Percentiles rank a stretch among this genome's conserved stretches.
These are phyloP conservation scores for Eristalis arbustorum DNA, from an alignment of 2,888 invertebrate species.

Conservation along the genomic window DNA sequence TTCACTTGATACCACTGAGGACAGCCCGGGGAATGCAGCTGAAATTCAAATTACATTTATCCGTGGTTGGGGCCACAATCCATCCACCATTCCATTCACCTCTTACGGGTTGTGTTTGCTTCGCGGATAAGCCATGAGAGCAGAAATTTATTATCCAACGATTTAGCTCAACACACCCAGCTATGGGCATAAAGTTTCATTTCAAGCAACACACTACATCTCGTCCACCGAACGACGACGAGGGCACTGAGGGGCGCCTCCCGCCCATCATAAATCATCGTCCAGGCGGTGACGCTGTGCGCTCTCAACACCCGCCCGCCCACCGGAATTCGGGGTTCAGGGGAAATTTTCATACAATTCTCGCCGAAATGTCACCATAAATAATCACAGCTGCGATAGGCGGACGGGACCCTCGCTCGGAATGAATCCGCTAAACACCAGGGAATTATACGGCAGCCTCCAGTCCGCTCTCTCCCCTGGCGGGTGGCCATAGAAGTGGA, in stretches of 20 bases:
- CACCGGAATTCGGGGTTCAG: background rate
- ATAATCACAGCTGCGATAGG: constrained; percentile 60
- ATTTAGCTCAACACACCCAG: constrained; percentile 10
- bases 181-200: constrained; percentile 49
- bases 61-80: background rate
- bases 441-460: constrained; percentile 11
- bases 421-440: constrained; percentile 32
- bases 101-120: constrained; percentile 10
- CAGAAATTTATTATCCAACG: constrained; percentile 44
- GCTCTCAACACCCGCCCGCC: background rate
- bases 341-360: constrained; percentile 50
- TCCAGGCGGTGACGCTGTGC: background rate
- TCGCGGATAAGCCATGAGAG: constrained; percentile 22
- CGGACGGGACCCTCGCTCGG: constrained; percentile 3
- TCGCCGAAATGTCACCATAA: constrained; percentile 60
- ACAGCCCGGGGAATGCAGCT: background rate
- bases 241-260: background rate
- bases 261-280: constrained; percentile 49
- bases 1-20: background rate
- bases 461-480: background rate
- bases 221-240: background rate
- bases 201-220: constrained; percentile 33
- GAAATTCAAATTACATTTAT: constrained; percentile 30
- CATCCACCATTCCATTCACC: background rate
- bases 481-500: constrained; percentile 40